A percentile compares a stretch with the other conserved stretches of the same genome.
These are phyloP conservation scores for Zelostemma sp. DNA, from an alignment of 1,140 invertebrate species.

Conservation along the genomic window DNA sequence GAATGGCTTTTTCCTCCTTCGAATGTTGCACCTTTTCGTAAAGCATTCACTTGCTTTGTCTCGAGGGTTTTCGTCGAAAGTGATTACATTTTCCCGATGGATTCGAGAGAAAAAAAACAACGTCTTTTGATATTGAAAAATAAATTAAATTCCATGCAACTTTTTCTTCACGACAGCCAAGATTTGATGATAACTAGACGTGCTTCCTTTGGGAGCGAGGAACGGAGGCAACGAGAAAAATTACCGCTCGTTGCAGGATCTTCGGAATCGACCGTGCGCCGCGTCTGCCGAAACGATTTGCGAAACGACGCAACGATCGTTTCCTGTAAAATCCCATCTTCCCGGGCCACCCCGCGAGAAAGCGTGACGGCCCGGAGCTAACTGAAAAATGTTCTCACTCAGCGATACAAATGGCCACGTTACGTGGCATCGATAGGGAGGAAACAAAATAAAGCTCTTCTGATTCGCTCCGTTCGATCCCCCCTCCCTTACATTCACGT, in stretches of 20 bases:
- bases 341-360: constrained; percentile 18
- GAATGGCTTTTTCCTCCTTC: too few species aligned
- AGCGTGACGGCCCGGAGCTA: constrained; percentile 39
- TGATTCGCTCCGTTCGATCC: constrained; percentile 10
- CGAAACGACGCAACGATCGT: constrained; percentile 41
- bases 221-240: constrained; percentile 17
- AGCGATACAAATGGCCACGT: constrained; percentile 56
- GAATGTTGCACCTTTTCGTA: too few species aligned
- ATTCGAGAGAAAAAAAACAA: too few species aligned
- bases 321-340: constrained; percentile 44
- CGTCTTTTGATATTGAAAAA: too few species aligned
- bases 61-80: too few species aligned
- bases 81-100: too few species aligned
- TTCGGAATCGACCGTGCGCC: constrained; percentile 31
- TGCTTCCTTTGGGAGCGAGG: neutral
- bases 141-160: too few species aligned
- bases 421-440: constrained; percentile 45
- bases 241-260: constrained; percentile 19
- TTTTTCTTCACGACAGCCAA: neutral
- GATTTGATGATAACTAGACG: constrained; percentile 17
- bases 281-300: constrained; percentile 41
- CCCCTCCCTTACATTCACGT: too few species aligned
- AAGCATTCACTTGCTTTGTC: too few species aligned
- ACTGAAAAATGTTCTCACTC: constrained; percentile 57
- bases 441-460: constrained; percentile 51